A percentile compares a stretch with the other conserved stretches of the same genome.
Conservation (phyloP, 2,797 vertebrate species). For the Tokudaia muenninki region DNA sequence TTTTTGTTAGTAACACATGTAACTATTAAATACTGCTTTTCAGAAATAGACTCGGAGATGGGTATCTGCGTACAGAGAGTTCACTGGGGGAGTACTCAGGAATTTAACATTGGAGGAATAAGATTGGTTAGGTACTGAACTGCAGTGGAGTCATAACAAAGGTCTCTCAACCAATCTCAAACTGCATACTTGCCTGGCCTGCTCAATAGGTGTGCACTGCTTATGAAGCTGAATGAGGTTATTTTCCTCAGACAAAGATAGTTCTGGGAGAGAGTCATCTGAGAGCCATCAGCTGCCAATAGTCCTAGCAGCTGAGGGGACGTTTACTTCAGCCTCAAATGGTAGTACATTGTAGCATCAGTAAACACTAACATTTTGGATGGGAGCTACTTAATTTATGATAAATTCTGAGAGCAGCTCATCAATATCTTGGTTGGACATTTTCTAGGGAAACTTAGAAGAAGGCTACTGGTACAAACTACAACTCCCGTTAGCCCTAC, state of each 20-base stretch:
- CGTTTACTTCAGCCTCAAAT: not conserved
- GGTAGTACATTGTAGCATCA: not conserved
- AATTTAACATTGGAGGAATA: not conserved
- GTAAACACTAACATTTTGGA: not conserved
- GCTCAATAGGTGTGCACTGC: not conserved
- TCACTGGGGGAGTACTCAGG: not conserved
- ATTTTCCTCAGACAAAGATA: not conserved
- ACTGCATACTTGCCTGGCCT: not conserved
- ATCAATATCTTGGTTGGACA: not conserved
- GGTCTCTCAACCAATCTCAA: not conserved
- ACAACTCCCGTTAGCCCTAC: not conserved
- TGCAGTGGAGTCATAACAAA: not conserved
- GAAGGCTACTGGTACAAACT: constrained; percentile 4
- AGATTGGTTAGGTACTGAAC: not conserved
- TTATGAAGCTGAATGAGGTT: not conserved
- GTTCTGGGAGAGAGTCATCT: not conserved
- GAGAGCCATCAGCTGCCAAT: not conserved
- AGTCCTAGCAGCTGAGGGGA: not conserved
- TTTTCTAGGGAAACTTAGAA: not conserved
- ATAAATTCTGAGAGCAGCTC: constrained; percentile 13
- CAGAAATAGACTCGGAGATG: constrained; percentile 11
- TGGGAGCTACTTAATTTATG: not conserved
- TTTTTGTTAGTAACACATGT: not conserved
- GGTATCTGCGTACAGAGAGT: constrained; percentile 9
- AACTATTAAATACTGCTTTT: not conserved